Conservation (phyloP, 2,113 vertebrate species). For the Tyto alba region DNA sequence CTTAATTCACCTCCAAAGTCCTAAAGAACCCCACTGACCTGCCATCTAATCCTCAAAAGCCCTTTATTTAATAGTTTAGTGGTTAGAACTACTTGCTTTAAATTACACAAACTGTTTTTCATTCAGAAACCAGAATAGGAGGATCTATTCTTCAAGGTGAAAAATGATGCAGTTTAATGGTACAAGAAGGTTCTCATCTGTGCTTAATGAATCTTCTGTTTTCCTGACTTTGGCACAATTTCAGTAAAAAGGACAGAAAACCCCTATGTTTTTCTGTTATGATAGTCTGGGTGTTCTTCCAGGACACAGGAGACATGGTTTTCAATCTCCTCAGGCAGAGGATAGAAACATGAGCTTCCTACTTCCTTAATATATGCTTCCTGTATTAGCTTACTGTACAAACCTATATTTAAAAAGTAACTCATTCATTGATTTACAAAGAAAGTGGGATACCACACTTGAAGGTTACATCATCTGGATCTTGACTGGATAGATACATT, state of each 20-base stretch:
- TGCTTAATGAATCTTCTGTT: neutral
- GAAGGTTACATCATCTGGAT: neutral
- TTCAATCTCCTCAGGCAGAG: neutral
- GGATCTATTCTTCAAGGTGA: conserved; percentile 19
- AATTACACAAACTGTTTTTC: neutral
- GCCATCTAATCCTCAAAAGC: neutral
- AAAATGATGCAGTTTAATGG: neutral
- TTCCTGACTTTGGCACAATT: neutral
- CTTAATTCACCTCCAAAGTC: neutral
- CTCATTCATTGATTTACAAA: neutral
- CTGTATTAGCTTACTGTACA: neutral
- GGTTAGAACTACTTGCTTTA: neutral
- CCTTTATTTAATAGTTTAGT: neutral
- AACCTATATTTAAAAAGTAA: neutral
- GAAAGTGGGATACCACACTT: neutral
- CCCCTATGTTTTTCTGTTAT: neutral
- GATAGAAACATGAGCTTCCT: neutral
- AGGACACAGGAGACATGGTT: neutral
- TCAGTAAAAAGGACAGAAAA: neutral
- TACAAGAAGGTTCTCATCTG: neutral
- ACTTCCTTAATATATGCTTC: neutral
- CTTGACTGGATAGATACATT: neutral
- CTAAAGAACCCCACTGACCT: neutral
- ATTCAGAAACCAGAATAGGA: neutral
- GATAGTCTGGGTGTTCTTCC: neutral